Evolutionary conservation across 2,113 vertebrate genomes (phyloP), one percentile per base, ranked within the genome.

Genomic region (Siphamia tubifer): DNA sequence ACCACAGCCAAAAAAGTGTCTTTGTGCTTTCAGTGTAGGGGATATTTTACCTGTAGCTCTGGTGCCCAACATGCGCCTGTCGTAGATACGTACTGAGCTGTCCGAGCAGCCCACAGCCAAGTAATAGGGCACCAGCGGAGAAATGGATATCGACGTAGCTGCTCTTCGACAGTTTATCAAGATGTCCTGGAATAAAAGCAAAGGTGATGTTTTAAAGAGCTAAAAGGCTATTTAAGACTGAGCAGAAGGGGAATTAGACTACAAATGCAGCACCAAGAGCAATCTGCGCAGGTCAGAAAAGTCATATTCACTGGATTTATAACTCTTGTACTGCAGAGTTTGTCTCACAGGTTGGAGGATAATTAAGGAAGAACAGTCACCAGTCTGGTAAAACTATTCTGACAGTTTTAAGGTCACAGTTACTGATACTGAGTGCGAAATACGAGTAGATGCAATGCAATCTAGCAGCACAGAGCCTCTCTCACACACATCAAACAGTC

Each of bases 81-180:
- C 98, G 38, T 97, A 98, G 87, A 98, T 98, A 79, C 97, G 94
- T 61, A 99, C 97, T 0, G 98, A 98, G 91, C 98, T 99, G 89
- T 99, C 98, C 2, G 98, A 98, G 83, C 97, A 99, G 55, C 97
- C 98, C 47, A 99, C 96, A 10, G 96, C 96, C 85, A 99, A 93
- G 57, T 98, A 96, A 84, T 96, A 99, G 0, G 98, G 97, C 77
- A 97, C 91, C 64, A 97, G 91, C 0, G 98, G 96, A 69, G 95
- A 98, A 53, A 99, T 98, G 39, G 96, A 96, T 64, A 99, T 98
- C 4, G 98, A 98, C 38, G 98, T 98, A 40, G 97, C 96, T 47
- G 98, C 98, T 84, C 98, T 93, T 2, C 97, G 94, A 34, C 97
- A 99, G 77, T 98, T 98, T 81, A 99, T 98, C 81, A 99, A 92